phyloP scores from a whole-genome alignment of 2,113 vertebrate genomes.

The Felis chaus region DNA sequence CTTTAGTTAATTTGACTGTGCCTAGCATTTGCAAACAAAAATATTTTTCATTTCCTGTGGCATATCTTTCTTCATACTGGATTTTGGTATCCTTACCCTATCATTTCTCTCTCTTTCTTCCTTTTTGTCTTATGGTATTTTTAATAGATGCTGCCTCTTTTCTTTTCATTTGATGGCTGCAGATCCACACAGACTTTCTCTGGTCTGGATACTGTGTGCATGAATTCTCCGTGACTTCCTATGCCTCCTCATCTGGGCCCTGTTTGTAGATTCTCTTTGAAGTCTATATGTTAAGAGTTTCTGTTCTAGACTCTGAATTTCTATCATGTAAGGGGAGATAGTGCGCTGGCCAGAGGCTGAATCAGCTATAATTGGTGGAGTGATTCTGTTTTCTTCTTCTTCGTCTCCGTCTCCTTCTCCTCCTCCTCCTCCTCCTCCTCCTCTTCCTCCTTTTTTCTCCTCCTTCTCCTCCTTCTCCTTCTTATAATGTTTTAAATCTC shows the following conservation, averaged over 20 bases:
- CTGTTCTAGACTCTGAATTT: neutral
- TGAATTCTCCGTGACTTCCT: neutral
- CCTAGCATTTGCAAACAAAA: neutral
- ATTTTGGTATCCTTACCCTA: neutral
- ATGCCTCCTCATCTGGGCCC: neutral
- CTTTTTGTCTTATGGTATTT: neutral
- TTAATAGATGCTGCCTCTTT: neutral
- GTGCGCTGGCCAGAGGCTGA: neutral
- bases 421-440: too few relatives aligned
- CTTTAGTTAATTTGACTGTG: neutral
- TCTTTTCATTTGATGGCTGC: neutral
- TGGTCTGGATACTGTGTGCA: neutral
- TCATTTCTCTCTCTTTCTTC: neutral
- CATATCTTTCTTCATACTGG: neutral
- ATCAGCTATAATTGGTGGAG: neutral
- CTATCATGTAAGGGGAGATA: neutral
- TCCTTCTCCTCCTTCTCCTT: neutral
- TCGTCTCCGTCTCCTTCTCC: neutral
- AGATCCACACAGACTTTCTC: neutral
- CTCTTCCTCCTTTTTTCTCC: neutral
- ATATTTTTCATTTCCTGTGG: neutral
- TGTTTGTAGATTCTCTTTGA: neutral
- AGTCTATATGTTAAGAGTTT: neutral
- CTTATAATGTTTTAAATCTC: neutral
- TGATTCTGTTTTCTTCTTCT: neutral